Conservation (phyloP, 2,888 invertebrate genomes). For the Drosophila falleni region DNA sequence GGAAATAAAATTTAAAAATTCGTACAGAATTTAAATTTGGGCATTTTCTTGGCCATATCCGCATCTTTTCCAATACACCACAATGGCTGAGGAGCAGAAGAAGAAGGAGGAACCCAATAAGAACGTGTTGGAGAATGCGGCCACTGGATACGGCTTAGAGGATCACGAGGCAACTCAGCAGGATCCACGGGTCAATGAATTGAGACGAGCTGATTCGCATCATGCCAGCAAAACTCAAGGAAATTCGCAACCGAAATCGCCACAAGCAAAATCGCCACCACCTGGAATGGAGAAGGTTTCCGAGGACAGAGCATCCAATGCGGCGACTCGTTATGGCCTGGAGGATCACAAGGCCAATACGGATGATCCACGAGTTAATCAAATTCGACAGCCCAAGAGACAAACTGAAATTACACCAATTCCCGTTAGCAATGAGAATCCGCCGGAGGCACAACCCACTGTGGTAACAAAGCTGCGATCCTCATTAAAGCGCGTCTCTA, state of each 20-base stretch:
- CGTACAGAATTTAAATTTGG: constrained; percentile 5
- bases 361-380: constrained; percentile 1
- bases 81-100: constrained; percentile 25
- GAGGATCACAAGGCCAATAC: constrained; percentile 3
- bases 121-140: constrained; percentile 32
- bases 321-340: constrained; percentile 1
- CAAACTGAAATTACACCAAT: not conserved
- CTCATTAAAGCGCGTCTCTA: not conserved
- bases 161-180: constrained; percentile 37
- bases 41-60: constrained; percentile 41
- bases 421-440: not conserved
- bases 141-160: constrained; percentile 51
- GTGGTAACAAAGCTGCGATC: not conserved
- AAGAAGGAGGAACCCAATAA: not conserved
- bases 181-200: constrained; percentile 35
- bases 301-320: not conserved
- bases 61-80: not conserved
- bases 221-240: not conserved
- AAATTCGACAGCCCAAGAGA: constrained; percentile 3
- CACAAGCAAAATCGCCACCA: not conserved
- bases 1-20: constrained; percentile 8
- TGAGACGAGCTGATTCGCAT: not conserved
- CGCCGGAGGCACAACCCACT: not conserved
- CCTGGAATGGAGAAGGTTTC: not conserved
- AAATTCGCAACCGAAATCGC: not conserved